A percentile compares a stretch with the other conserved stretches of the same genome.
Evolutionary conservation across 2,113 vertebrate genomes (phyloP).

Genomic region (Aleadryas rufinucha): DNA sequence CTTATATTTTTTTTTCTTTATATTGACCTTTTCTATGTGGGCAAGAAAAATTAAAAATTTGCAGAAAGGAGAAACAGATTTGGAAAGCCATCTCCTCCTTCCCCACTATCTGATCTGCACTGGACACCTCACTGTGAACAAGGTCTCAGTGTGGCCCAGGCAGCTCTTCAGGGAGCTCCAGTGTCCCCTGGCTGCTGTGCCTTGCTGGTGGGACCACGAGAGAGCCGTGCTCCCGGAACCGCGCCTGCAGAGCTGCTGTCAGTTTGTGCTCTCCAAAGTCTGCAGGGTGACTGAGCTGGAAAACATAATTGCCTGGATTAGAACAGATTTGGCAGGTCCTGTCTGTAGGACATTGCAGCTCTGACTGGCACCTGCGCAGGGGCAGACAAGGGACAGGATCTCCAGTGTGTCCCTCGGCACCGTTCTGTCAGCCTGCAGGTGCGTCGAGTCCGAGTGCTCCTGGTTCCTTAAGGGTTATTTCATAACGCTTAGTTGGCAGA

Average conservation of each 20-base stretch:
- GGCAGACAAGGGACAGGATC: not conserved
- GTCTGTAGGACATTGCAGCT: accelerated
- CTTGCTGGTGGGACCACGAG: not conserved
- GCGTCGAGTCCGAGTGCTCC: accelerated
- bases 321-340: not conserved
- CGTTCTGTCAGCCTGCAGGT: not conserved
- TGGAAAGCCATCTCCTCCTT: not conserved
- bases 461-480: not conserved
- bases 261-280: not conserved
- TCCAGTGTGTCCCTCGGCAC: not conserved
- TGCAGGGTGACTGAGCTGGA: not conserved
- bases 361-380: not conserved
- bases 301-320: accelerated
- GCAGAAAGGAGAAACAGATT: not conserved
- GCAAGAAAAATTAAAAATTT: not conserved
- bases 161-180: not conserved
- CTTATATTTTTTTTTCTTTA: not conserved
- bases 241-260: not conserved
- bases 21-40: not conserved
- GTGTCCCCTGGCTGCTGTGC: not conserved
- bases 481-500: not conserved
- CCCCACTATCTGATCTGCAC: accelerated
- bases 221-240: not conserved
- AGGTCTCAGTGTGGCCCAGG: accelerated
- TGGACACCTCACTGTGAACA: not conserved